A percentile compares a stretch with the other conserved stretches of the same genome.
Evolutionary conservation across 2,888 invertebrate genomes (phyloP).

Genomic region (Brachypalpus laphriformis): DNA sequence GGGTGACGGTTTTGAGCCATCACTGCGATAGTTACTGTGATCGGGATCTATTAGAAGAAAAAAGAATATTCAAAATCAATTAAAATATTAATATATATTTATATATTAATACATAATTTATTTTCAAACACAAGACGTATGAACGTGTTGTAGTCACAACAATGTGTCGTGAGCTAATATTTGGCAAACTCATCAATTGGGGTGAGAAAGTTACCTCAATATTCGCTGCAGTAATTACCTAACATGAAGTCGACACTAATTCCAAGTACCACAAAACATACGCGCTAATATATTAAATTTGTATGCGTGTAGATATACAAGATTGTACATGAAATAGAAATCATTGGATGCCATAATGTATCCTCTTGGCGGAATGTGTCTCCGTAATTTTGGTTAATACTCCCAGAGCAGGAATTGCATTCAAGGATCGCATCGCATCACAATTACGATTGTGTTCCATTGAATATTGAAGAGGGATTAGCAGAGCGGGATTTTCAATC

Average conservation of each 20-base stretch:
- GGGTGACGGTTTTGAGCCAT: conserved; percentile 77
- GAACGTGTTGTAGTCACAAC: too few species aligned
- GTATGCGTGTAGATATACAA: neutral
- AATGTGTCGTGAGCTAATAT: neutral
- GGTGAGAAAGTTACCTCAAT: neutral
- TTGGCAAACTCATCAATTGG: neutral
- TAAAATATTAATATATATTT: neutral
- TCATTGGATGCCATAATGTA: conserved; percentile 23
- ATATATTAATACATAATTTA: too few species aligned
- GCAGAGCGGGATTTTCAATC: conserved; percentile 23
- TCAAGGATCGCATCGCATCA: conserved; percentile 62
- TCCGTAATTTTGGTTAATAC: conserved; percentile 27
- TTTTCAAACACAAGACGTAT: too few species aligned
- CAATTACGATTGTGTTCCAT: conserved; percentile 53
- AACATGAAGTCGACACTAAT: conserved; percentile 34
- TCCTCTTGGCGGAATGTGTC: neutral
- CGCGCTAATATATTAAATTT: neutral
- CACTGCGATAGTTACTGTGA: conserved; percentile 80
- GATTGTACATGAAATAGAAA: conserved; percentile 20
- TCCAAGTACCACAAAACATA: conserved; percentile 3
- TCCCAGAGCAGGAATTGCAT: conserved; percentile 34
- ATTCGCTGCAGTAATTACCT: conserved; percentile 13
- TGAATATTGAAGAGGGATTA: conserved; percentile 63
- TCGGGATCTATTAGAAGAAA: conserved; percentile 77
- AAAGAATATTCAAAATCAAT: neutral